A percentile compares a stretch with the other conserved stretches of the same genome.
These are phyloP conservation scores for Pocillopora damicornis DNA, from an alignment of 64 coral and sea anemone genomes.

Conservation along the genomic window DNA sequence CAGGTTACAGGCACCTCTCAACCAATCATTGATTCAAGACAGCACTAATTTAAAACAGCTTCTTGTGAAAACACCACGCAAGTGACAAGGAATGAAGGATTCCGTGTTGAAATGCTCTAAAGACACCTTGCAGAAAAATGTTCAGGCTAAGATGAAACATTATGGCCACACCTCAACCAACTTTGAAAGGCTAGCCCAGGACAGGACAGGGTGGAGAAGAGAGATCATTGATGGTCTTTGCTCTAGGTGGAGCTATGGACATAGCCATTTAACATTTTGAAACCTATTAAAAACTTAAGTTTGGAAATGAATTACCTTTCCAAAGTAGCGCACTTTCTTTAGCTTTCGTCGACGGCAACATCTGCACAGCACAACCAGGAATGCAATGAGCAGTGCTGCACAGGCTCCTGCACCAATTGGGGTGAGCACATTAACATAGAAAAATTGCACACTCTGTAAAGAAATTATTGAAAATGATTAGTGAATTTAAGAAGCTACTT, in stretches of 20 bases:
- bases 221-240: neutral
- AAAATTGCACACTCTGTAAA: constrained; percentile 75
- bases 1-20: too few species aligned
- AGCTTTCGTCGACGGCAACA: constrained; percentile 82
- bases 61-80: neutral
- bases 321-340: constrained; percentile 97
- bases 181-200: too few species aligned
- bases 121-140: too few species aligned
- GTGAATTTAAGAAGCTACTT: too few species aligned
- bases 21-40: too few species aligned
- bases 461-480: too few species aligned
- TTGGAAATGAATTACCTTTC: constrained; percentile 61
- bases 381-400: constrained; percentile 75
- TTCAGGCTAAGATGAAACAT: too few species aligned
- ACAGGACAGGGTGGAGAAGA: too few species aligned
- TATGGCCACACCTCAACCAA: too few species aligned
- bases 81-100: too few species aligned
- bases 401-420: constrained; percentile 79
- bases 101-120: too few species aligned
- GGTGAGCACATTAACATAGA: constrained; percentile 83
- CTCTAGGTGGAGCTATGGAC: neutral
- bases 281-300: neutral
- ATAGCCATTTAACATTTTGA: neutral
- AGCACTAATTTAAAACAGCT: neutral
- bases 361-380: constrained; percentile 78